These are phyloP conservation scores for Metopia argyrocephala DNA, from an alignment of 2,888 invertebrate genomes.

Conservation along the genomic window DNA sequence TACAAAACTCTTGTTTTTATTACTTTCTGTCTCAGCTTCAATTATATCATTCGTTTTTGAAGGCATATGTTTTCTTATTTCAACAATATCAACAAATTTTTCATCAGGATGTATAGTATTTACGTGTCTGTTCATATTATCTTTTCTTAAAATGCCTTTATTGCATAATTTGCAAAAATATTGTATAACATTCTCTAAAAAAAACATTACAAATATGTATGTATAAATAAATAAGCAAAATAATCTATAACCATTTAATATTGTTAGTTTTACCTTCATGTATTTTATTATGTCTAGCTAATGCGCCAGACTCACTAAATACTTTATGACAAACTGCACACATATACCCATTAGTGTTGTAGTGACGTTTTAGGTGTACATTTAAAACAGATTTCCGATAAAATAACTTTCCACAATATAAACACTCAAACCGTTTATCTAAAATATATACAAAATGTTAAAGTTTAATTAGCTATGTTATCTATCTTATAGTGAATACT, in stretches of 20 bases:
- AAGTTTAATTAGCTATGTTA: not conserved
- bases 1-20: slow-evolving; percentile 9
- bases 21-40: not conserved
- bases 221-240: not conserved
- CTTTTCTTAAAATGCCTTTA: slow-evolving; percentile 86
- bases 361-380: slow-evolving; percentile 81
- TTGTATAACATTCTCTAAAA: slow-evolving; percentile 82
- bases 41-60: not conserved
- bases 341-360: slow-evolving; percentile 80
- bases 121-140: slow-evolving; percentile 87
- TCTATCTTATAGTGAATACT: not conserved
- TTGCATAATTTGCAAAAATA: slow-evolving; percentile 86
- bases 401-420: slow-evolving; percentile 82
- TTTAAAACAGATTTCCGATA: slow-evolving; percentile 81
- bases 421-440: slow-evolving; percentile 81
- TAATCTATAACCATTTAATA: not conserved
- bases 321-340: slow-evolving; percentile 84
- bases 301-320: slow-evolving; percentile 84
- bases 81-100: slow-evolving; percentile 67
- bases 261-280: slow-evolving; percentile 81
- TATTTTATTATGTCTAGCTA: slow-evolving; percentile 84
- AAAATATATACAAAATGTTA: slow-evolving; percentile 3
- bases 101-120: slow-evolving; percentile 85
- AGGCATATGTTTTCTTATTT: slow-evolving; percentile 55
- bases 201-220: not conserved